Percentiles rank a stretch among this genome's conserved stretches.
These are phyloP conservation scores for Tricholaema leucomelas DNA, from an alignment of 2,113 vertebrate species.

Conservation along the genomic window DNA sequence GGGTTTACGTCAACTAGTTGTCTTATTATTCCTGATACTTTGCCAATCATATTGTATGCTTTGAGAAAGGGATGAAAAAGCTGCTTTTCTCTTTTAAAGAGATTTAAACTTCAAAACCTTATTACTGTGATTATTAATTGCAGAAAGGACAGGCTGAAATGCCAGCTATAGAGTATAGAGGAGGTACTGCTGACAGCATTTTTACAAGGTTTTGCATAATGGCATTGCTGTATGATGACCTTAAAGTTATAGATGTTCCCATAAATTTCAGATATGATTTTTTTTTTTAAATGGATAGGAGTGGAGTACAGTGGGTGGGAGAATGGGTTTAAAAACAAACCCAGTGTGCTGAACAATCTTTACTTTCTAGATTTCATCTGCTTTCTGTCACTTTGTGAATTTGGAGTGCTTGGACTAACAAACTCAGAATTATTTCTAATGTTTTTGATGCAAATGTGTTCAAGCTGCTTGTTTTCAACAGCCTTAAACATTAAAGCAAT, in stretches of 20 bases:
- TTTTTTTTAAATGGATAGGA: not conserved
- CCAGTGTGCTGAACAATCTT: not conserved
- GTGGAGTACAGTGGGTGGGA: not conserved
- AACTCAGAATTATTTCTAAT: not conserved
- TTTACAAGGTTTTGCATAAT: conserved; percentile 13
- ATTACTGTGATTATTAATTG: conserved; percentile 16
- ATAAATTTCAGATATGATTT: conserved; percentile 3
- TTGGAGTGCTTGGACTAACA: not conserved
- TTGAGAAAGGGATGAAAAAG: conserved; percentile 65
- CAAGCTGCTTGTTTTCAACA: not conserved
- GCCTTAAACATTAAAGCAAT: not conserved
- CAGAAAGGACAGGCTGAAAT: not conserved
- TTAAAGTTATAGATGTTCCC: conserved; percentile 7
- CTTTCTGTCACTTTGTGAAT: not conserved
- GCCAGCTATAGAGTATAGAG: not conserved
- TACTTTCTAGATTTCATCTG: not conserved
- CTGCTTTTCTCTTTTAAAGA: conserved; percentile 66
- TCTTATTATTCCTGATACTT: conserved; percentile 76
- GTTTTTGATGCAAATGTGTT: not conserved
- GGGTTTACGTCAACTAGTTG: conserved; percentile 69
- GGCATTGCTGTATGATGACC: conserved; percentile 17
- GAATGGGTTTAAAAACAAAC: not conserved
- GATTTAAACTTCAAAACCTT: conserved; percentile 46
- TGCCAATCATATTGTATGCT: conserved; percentile 75
- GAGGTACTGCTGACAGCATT: conserved; percentile 1